Percentiles rank a stretch among this genome's conserved stretches.
These are phyloP conservation scores for Melanotus villosus DNA, from an alignment of 2,888 invertebrate species.

Conservation along the genomic window DNA sequence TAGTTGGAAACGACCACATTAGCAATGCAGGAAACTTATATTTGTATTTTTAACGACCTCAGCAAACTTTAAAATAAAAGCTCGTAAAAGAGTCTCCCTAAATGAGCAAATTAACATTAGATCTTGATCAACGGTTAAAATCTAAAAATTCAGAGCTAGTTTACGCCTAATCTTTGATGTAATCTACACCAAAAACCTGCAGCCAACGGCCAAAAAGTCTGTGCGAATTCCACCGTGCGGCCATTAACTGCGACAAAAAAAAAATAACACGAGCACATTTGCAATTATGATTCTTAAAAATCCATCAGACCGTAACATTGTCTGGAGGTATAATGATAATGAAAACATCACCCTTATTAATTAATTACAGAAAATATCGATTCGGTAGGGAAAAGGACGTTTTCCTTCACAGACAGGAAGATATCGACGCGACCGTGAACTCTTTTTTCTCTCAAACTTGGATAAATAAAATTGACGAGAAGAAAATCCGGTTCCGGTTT, in stretches of 20 bases:
- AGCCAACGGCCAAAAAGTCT: neutral
- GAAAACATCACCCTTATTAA: neutral
- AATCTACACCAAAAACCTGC: conserved; percentile 10
- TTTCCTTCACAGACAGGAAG: neutral
- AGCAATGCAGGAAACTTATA: neutral
- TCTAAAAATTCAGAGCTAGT: conserved; percentile 4
- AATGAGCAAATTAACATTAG: conserved; percentile 3
- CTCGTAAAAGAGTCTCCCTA: neutral
- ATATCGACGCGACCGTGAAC: neutral
- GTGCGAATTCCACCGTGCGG: neutral
- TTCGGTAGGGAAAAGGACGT: neutral
- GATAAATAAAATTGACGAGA: neutral
- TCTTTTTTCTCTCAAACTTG: neutral
- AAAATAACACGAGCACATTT: neutral
- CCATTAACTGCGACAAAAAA: neutral
- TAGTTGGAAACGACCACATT: too few relatives aligned
- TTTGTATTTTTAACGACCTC: conserved; percentile 7
- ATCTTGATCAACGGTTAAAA: conserved; percentile 1
- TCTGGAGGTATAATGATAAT: neutral
- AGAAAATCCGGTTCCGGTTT: neutral
- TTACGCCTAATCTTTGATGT: neutral
- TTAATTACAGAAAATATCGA: conserved; percentile 6
- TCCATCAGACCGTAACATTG: neutral
- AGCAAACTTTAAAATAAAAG: neutral
- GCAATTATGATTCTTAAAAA: neutral